A percentile compares a stretch with the other conserved stretches of the same genome.
Conservation (phyloP, 2,888 invertebrate genomes). For the Andrena minutula region DNA sequence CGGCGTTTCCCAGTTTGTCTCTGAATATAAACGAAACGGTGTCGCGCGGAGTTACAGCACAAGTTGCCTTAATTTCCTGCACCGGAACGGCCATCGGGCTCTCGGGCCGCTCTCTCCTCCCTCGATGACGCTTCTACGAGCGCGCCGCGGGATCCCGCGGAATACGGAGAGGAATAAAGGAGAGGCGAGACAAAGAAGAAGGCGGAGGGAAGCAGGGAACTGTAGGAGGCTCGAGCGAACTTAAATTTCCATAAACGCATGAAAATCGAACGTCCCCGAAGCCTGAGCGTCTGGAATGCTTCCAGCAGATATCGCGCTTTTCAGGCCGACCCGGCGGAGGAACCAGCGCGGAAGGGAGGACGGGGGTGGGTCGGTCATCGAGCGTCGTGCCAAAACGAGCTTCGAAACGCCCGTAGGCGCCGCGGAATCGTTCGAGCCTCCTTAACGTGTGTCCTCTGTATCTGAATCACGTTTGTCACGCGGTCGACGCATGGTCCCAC, state of each 20-base stretch:
- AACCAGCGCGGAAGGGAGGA: conserved; percentile 31
- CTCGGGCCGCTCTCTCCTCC: background rate
- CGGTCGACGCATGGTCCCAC: background rate
- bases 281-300: conserved; percentile 62
- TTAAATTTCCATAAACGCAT: conserved; percentile 57
- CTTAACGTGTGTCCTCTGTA: conserved; percentile 32
- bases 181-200: background rate
- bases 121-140: background rate
- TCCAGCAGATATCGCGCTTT: conserved; percentile 63
- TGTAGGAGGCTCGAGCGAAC: conserved; percentile 2
- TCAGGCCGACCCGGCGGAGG: conserved; percentile 39
- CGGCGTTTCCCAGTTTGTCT: conserved; percentile 52
- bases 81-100: conserved; percentile 7
- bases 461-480: conserved; percentile 62
- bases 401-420: conserved; percentile 48
- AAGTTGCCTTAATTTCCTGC: conserved; percentile 54
- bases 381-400: conserved; percentile 63
- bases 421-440: conserved; percentile 47
- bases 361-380: conserved; percentile 39
- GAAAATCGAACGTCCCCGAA: conserved; percentile 50
- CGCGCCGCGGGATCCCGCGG: background rate
- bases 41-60: conserved; percentile 25
- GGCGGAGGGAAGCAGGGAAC: too few relatives aligned
- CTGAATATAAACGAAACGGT: conserved; percentile 53
- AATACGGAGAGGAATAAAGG: background rate